These are phyloP conservation scores for Parapristionchus giblindavisi DNA, from an alignment of 2,888 invertebrate species.

Conservation along the genomic window DNA sequence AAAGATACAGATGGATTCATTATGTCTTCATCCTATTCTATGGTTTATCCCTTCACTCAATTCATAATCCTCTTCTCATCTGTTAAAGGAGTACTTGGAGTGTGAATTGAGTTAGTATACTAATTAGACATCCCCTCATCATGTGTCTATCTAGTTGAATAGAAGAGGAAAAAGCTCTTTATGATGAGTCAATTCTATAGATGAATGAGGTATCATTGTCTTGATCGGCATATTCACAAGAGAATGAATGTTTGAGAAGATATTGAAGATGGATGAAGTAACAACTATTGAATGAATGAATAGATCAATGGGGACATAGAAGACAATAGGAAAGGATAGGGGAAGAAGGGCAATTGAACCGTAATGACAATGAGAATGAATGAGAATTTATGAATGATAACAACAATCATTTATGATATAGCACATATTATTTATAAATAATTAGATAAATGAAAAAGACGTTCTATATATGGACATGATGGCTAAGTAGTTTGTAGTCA, in stretches of 20 bases:
- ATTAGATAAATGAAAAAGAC: no score
- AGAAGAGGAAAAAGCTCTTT: slow-evolving; percentile 15
- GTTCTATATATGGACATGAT: no score
- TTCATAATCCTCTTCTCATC: slow-evolving; percentile 30
- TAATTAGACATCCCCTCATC: slow-evolving; percentile 10
- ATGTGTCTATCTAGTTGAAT: not conserved
- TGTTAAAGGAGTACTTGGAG: slow-evolving; percentile 29
- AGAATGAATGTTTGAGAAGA: slow-evolving; percentile 32
- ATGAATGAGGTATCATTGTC: not conserved
- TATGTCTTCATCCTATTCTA: slow-evolving; percentile 10
- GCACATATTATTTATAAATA: no score
- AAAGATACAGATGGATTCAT: not conserved
- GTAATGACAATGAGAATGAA: no score
- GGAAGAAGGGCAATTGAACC: no score
- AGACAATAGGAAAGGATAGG: not conserved
- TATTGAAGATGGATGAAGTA: slow-evolving; percentile 28
- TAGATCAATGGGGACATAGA: slow-evolving; percentile 1
- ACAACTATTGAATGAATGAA: not conserved
- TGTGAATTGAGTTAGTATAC: slow-evolving; percentile 29
- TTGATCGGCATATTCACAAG: slow-evolving; percentile 19
- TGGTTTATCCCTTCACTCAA: slow-evolving; percentile 4
- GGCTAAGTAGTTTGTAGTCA: no score
- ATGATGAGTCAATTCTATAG: no score
- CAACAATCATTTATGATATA: no score
- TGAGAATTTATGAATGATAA: no score